Conservation (phyloP, 2,797 vertebrate species). For the Sebastes itinus region DNA sequence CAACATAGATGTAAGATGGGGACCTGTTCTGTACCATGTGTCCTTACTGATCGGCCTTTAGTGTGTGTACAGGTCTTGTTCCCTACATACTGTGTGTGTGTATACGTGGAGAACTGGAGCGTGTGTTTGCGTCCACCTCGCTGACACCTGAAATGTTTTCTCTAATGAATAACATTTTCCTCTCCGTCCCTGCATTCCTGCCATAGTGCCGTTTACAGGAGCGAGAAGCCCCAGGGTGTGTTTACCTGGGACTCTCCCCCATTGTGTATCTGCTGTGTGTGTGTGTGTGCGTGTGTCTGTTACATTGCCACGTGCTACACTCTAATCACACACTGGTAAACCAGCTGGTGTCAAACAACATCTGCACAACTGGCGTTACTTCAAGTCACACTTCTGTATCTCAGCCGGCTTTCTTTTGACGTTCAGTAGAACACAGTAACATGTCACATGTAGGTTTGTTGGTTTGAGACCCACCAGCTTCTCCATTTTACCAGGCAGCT, state of each 20-base stretch:
- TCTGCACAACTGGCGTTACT: not conserved
- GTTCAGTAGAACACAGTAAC: not conserved
- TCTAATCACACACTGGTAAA: conserved; percentile 56
- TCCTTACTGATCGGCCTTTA: not conserved
- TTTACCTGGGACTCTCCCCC: conserved; percentile 26
- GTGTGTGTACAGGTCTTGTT: not conserved
- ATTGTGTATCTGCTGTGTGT: conserved; percentile 7
- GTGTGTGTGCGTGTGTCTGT: not conserved
- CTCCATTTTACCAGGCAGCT: not conserved
- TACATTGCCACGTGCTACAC: conserved; percentile 23
- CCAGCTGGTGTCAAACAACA: conserved; percentile 49
- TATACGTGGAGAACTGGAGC: not conserved
- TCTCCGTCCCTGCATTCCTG: conserved; percentile 57
- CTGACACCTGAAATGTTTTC: conserved; percentile 75
- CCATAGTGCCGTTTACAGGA: not conserved
- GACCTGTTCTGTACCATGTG: not conserved
- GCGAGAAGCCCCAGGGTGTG: conserved; percentile 21
- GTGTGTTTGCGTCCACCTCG: conserved; percentile 12
- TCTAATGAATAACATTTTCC: conserved; percentile 72
- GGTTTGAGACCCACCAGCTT: not conserved
- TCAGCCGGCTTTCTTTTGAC: not conserved
- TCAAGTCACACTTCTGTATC: not conserved
- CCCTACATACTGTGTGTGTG: not conserved
- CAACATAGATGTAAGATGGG: not conserved
- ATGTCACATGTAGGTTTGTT: not conserved